phyloP scores from a whole-genome alignment of 2,797 vertebrate genomes.

The Tapera naevia region DNA sequence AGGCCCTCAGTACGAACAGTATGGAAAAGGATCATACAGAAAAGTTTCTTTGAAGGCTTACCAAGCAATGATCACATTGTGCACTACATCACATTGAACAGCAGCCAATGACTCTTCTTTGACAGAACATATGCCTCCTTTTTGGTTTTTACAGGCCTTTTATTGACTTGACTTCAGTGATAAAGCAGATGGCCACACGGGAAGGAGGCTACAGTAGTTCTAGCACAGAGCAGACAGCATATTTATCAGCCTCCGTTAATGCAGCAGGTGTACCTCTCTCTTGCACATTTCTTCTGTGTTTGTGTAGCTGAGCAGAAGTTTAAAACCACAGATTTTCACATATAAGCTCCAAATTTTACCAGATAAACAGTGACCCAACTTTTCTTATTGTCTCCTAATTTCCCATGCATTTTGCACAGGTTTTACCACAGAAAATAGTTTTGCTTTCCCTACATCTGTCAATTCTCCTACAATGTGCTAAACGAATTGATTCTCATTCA shows the following conservation, averaged over 20 bases:
- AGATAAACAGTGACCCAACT: neutral
- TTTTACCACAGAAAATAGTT: neutral
- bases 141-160: constrained; percentile 24
- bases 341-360: neutral
- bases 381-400: neutral
- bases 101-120: neutral
- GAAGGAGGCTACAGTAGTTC: constrained; percentile 2
- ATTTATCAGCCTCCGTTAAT: constrained; percentile 33
- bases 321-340: neutral
- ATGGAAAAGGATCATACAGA: constrained; percentile 12
- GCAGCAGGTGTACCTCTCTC: constrained; percentile 13
- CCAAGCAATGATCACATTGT: constrained; percentile 16
- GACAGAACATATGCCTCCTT: constrained; percentile 6
- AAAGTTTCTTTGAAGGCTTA: constrained; percentile 28
- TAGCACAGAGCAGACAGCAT: neutral
- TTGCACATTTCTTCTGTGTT: neutral
- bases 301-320: neutral
- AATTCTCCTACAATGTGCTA: neutral
- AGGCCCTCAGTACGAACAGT: neutral
- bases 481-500: neutral
- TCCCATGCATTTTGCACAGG: neutral
- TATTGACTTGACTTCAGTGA: constrained; percentile 45
- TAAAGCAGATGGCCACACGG: constrained; percentile 36
- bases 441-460: neutral
- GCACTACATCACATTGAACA: neutral